Conservation (phyloP, 1,140 invertebrate genomes). For the Pinna nobilis region DNA sequence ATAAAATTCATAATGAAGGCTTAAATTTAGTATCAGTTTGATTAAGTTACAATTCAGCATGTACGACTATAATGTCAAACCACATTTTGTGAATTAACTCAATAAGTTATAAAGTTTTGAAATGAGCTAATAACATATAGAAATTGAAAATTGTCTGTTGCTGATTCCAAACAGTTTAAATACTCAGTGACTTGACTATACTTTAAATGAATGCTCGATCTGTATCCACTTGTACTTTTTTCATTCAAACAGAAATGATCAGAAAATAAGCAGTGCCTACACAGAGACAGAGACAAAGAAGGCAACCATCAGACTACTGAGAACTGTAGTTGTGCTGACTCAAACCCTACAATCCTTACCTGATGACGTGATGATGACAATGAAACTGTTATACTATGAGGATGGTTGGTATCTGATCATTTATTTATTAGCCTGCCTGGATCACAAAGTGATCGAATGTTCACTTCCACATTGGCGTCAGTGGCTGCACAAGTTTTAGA, state of each 20-base stretch:
- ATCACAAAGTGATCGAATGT: neutral
- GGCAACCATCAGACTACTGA: slow-evolving; percentile 71
- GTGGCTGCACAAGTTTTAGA: neutral
- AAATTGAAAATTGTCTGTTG: too few relatives aligned
- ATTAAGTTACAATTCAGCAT: too few relatives aligned
- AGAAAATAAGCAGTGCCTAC: slow-evolving; percentile 68
- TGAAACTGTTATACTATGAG: slow-evolving; percentile 75
- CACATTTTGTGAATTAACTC: too few relatives aligned
- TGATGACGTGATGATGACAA: slow-evolving; percentile 73
- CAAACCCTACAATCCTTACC: slow-evolving; percentile 71
- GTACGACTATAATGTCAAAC: too few relatives aligned
- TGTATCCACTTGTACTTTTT: too few relatives aligned
- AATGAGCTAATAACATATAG: too few relatives aligned
- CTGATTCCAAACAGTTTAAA: too few relatives aligned
- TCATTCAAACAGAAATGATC: slow-evolving; percentile 67
- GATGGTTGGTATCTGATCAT: slow-evolving; percentile 60
- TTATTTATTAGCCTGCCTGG: neutral
- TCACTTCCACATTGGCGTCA: neutral
- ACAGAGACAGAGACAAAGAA: slow-evolving; percentile 70
- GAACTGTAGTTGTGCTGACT: slow-evolving; percentile 72
- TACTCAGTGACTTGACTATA: too few relatives aligned
- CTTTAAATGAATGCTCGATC: too few relatives aligned
- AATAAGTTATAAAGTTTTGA: neutral
- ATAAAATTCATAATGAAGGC: too few relatives aligned
- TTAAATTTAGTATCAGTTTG: too few relatives aligned